Base-by-base conservation (phyloP, 2,113 vertebrate genomes). In the Carollia perspicillata region DNA sequence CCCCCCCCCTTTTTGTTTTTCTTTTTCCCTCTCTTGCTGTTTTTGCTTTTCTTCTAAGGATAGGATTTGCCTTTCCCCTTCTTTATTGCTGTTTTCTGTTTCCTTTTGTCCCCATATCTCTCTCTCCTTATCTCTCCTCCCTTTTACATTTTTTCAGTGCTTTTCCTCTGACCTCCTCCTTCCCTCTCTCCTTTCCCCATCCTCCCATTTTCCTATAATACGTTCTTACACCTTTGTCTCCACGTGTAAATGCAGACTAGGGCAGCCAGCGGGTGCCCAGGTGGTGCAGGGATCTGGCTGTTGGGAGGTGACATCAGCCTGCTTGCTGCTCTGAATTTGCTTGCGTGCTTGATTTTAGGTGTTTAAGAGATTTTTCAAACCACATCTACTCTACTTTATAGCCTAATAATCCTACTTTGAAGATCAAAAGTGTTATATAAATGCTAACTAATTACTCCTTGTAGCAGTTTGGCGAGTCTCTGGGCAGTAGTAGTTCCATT, bases 351-450 rank as follows among this genome's bases (percentile, higher is more conserved):
- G 93, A 80, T 55, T 68, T 96, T 97, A 35, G 49, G 66, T 96
- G 97, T 97, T 96, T 40, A 90, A 97, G 95, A 93, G 86, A 93
- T 85, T 97, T 98, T 97, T 97, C 65, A 93, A 53, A 40, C 13
- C 96, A 95, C 94, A 88, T 94, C 42, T 96, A 91, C 95, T 97
- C 94, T 49, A 58, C 80, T 98, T 97, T 93, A 91, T 96, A 93
- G 97, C 96, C 96, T 98, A 96, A 83, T 97, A 96, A 75, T 89
- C 87, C 68, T 83, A 72, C 96, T 97, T 98, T 97, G 97, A 98
- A 97, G 97, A 96, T 97, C 96, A 97, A 95, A 94, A 96, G 93
- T 89, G 12, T 44, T 86, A 63, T 30, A 71, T 95, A 94, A 95
- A 97, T 94, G 93, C 96, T 71, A 89, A 83, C 90, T 96, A 94